These are phyloP conservation scores for Bombus superbus DNA, from an alignment of 1,140 invertebrate genomes.

Conservation along the genomic window DNA sequence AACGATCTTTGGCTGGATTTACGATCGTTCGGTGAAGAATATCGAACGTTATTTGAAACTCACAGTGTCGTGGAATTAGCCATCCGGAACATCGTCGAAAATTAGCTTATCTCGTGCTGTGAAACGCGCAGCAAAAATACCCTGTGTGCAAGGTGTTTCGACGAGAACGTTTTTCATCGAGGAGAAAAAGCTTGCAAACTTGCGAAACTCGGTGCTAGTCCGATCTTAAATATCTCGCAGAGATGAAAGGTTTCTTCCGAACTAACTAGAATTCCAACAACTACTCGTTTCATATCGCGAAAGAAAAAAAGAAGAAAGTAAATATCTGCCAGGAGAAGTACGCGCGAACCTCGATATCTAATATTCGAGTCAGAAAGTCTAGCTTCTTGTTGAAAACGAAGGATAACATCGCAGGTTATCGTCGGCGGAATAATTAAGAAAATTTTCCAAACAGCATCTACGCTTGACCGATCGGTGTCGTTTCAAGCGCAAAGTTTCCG, in stretches of 20 bases:
- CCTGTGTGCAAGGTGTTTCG: not conserved
- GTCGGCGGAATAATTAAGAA: not conserved
- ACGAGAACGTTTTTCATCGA: not conserved
- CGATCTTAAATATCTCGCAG: not conserved
- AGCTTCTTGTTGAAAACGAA: not conserved
- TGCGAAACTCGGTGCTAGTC: not conserved
- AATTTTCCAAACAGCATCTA: not conserved
- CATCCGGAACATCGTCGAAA: not conserved
- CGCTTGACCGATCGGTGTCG: not conserved
- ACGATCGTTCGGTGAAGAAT: not conserved
- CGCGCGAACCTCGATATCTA: not conserved
- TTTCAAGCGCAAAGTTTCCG: not conserved
- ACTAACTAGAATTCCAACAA: not conserved
- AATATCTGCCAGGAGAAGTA: not conserved
- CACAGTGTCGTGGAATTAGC: not conserved
- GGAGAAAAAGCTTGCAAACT: not conserved
- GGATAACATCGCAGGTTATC: fast-evolving
- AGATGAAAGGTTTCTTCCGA: not conserved
- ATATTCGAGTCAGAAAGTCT: not conserved
- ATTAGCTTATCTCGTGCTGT: constrained; percentile 66
- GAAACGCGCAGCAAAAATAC: constrained; percentile 33
- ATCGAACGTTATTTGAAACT: not conserved
- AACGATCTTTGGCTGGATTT: too few species aligned
- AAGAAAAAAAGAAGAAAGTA: not conserved
- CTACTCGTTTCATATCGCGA: not conserved